These are phyloP conservation scores for Limanda limanda DNA, from an alignment of 2,113 vertebrate genomes.

Conservation along the genomic window DNA sequence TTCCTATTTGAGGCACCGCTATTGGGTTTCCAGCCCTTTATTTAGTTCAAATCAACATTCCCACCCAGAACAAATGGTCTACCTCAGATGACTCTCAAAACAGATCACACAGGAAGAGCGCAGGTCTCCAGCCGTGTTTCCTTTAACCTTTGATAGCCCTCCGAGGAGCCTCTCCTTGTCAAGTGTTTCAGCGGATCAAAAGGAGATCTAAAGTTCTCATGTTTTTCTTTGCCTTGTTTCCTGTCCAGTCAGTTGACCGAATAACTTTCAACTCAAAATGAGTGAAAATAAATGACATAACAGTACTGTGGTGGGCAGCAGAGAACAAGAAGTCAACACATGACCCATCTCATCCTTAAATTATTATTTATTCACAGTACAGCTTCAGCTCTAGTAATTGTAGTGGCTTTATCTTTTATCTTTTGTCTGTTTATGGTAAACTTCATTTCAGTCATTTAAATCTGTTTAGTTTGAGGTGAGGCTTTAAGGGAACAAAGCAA, in stretches of 20 bases:
- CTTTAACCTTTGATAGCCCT: slow-evolving; percentile 69
- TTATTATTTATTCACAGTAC: background rate
- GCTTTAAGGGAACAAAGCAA: background rate
- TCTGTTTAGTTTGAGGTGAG: no score
- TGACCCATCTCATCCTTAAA: no score
- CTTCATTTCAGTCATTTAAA: background rate
- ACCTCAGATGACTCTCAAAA: slow-evolving; percentile 79
- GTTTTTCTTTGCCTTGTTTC: slow-evolving; percentile 52
- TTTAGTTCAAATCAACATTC: slow-evolving; percentile 77
- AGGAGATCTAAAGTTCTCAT: slow-evolving; percentile 22
- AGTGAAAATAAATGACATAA: slow-evolving; percentile 30
- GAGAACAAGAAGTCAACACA: background rate
- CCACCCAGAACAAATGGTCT: slow-evolving; percentile 73
- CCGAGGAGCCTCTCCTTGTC: slow-evolving; percentile 57
- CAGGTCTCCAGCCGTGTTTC: slow-evolving; percentile 65
- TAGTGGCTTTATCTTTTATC: background rate
- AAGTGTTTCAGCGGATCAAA: slow-evolving; percentile 55
- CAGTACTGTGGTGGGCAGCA: background rate
- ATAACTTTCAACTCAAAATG: slow-evolving; percentile 24
- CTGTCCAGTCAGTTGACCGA: slow-evolving; percentile 53
- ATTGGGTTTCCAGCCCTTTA: slow-evolving; percentile 70
- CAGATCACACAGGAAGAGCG: slow-evolving; percentile 76
- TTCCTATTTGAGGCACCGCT: slow-evolving; percentile 59
- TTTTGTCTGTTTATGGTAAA: background rate
- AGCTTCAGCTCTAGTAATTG: background rate